Percentiles rank a stretch among this genome's conserved stretches.
Conservation (phyloP, 2,113 vertebrate genomes). For the Macquaria ambigua region DNA sequence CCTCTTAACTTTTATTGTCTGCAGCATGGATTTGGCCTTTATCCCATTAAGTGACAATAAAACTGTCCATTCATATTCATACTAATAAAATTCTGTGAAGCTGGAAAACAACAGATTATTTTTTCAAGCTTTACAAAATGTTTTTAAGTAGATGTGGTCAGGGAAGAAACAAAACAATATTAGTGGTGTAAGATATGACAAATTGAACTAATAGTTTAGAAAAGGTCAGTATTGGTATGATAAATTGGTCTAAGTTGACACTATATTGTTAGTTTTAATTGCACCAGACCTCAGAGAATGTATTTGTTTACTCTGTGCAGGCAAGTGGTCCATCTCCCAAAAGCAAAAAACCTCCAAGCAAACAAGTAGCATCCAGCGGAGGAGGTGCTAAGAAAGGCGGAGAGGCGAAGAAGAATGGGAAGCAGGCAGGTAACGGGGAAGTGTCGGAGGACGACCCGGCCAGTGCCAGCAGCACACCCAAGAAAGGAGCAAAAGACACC, state of each 20-base stretch:
- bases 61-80: slow-evolving; percentile 26
- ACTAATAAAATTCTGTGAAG: neutral
- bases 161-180: neutral
- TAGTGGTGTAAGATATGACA: slow-evolving; percentile 8
- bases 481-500: slow-evolving; percentile 90
- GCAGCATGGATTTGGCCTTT: slow-evolving; percentile 14
- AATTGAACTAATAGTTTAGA: slow-evolving; percentile 13
- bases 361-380: slow-evolving; percentile 66
- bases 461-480: slow-evolving; percentile 89
- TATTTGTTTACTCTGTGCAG: slow-evolving; percentile 79
- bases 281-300: neutral
- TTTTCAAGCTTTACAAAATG: slow-evolving; percentile 7
- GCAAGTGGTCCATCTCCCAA: slow-evolving; percentile 95
- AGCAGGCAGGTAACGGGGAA: slow-evolving; percentile 87
- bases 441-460: slow-evolving; percentile 91
- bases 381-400: slow-evolving; percentile 85
- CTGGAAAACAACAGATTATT: slow-evolving; percentile 19
- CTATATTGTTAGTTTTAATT: neutral
- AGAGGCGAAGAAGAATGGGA: slow-evolving; percentile 92
- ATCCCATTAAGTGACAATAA: slow-evolving; percentile 37
- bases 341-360: slow-evolving; percentile 92
- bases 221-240: slow-evolving; percentile 1
- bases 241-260: neutral
- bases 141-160: slow-evolving; percentile 21
- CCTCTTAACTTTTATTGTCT: slow-evolving; percentile 28